phyloP scores from a whole-genome alignment of 2,113 vertebrate genomes.

The Takifugu flavidus region DNA sequence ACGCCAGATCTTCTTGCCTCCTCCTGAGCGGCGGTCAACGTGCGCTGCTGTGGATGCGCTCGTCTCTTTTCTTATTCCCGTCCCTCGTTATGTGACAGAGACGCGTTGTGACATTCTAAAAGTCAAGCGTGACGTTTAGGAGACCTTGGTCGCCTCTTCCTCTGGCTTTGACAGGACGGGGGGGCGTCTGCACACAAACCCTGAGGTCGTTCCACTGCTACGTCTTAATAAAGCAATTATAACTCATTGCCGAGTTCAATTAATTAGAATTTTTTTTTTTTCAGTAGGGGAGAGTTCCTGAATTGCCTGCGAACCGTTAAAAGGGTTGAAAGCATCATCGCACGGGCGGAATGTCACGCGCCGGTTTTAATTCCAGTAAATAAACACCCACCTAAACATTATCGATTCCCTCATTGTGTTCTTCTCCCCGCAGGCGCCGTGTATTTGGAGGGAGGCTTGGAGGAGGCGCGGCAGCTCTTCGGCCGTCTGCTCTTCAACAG shows the following conservation, averaged over 20 bases:
- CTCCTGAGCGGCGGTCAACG: conserved; percentile 4
- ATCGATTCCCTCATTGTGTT: conserved; percentile 1
- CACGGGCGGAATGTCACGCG: background rate
- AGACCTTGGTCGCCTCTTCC: conserved; percentile 37
- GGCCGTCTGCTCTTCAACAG: conserved; percentile 92
- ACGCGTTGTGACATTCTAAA: conserved; percentile 1
- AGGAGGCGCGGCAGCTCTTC: conserved; percentile 91
- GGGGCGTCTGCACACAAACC: conserved; percentile 39
- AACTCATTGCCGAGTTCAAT: conserved; percentile 63
- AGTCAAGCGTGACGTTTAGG: conserved; percentile 11
- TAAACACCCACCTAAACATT: background rate
- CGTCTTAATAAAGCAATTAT: conserved; percentile 71
- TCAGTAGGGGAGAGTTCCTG: conserved; percentile 52
- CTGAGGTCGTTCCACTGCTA: conserved; percentile 57
- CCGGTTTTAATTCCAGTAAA: background rate
- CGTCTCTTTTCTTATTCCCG: background rate
- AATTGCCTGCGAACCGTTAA: conserved; percentile 45
- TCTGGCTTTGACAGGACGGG: conserved; percentile 8
- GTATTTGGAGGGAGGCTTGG: conserved; percentile 93
- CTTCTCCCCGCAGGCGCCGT: conserved; percentile 84
- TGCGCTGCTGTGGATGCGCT: background rate
- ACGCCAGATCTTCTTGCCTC: conserved; percentile 4
- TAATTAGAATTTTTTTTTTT: conserved; percentile 62
- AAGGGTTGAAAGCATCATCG: conserved; percentile 12
- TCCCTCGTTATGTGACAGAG: conserved; percentile 10